phyloP scores from a whole-genome alignment of 2,113 vertebrate genomes.

The Microcebus murinus region DNA sequence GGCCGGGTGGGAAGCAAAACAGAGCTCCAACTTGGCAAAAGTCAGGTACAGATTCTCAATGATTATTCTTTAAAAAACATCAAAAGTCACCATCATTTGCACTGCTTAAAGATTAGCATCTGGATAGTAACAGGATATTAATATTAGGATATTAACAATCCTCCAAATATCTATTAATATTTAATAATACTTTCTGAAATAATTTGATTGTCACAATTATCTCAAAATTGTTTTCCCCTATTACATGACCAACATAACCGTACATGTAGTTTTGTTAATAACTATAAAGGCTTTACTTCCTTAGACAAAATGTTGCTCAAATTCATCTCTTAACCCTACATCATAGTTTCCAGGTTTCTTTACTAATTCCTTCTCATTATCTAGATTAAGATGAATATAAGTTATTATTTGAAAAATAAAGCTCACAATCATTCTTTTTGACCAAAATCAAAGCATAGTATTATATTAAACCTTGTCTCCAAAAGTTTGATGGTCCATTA shows the following conservation, averaged over 20 bases:
- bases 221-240: background rate
- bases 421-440: background rate
- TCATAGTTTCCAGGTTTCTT: background rate
- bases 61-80: background rate
- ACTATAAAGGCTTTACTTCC: background rate
- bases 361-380: background rate
- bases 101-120: background rate
- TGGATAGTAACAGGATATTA: background rate
- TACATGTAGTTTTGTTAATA: background rate
- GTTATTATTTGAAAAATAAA: background rate
- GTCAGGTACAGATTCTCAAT: background rate
- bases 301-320: background rate
- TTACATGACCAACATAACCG: background rate
- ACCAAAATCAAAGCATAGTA: background rate
- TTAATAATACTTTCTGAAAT: background rate
- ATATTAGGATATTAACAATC: background rate
- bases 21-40: conserved; percentile 32
- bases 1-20: background rate
- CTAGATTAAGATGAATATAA: background rate
- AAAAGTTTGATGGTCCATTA: conserved; percentile 25
- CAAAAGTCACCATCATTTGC: background rate
- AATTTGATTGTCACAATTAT: background rate
- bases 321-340: background rate
- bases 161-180: background rate
- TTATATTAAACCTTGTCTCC: background rate